Conservation (phyloP, 1,140 invertebrate genomes). For the Drosophila pandora region DNA sequence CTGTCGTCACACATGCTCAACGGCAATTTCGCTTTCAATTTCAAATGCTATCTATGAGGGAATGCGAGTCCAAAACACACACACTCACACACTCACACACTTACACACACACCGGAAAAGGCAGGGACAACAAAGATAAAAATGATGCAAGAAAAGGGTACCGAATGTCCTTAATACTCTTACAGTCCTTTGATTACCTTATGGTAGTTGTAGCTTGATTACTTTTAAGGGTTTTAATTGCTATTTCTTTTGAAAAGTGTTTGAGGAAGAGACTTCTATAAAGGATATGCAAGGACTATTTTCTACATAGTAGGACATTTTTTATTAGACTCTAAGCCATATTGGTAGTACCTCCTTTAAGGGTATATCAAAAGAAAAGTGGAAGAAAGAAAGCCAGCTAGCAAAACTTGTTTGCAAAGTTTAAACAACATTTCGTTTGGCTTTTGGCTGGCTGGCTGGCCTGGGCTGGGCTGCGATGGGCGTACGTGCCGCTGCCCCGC, state of each 20-base stretch:
- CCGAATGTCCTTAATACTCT: constrained; percentile 25
- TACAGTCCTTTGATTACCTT: neutral
- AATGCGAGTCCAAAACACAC: constrained; percentile 46
- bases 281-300: neutral
- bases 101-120: constrained; percentile 1
- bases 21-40: constrained; percentile 80
- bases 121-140: constrained; percentile 37
- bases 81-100: constrained; percentile 13
- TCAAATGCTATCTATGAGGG: constrained; percentile 78
- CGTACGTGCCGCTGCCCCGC: constrained; percentile 54
- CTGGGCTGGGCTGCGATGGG: neutral
- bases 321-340: neutral
- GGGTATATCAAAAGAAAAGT: constrained; percentile 28
- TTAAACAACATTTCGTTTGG: constrained; percentile 78
- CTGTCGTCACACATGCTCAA: constrained; percentile 79
- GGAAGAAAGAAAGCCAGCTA: constrained; percentile 59
- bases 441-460: constrained; percentile 43
- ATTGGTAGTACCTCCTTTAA: neutral
- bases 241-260: neutral
- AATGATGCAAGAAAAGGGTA: constrained; percentile 23
- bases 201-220: too few species aligned
- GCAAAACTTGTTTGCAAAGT: constrained; percentile 80
- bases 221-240: neutral
- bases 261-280: neutral
- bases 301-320: neutral